phyloP scores from a whole-genome alignment of 2,888 invertebrate genomes.

The Tanypteryx hageni region DNA sequence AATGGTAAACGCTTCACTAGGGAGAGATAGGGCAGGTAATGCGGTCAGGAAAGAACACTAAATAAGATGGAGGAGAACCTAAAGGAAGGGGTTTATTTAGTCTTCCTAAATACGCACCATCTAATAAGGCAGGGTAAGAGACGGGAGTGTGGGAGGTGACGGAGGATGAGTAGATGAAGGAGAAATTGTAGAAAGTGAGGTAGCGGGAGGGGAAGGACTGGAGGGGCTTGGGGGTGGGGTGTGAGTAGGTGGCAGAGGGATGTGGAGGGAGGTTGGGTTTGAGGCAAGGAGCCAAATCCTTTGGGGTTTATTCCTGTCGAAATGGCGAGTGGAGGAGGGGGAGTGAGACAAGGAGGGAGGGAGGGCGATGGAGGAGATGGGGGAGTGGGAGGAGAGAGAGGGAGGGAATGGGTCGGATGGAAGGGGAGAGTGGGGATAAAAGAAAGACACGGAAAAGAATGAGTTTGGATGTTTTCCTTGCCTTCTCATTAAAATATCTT shows the following conservation, averaged over 20 bases:
- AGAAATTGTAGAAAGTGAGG: constrained; percentile 2
- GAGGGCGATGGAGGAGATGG: neutral
- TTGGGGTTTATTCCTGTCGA: constrained; percentile 54
- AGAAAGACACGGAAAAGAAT: constrained; percentile 5
- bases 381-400: neutral
- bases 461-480: constrained; percentile 19
- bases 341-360: neutral
- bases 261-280: neutral
- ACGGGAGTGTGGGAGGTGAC: neutral
- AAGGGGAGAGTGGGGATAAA: neutral
- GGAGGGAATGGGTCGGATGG: neutral
- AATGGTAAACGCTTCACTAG: neutral
- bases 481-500: constrained; percentile 42
- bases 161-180: neutral
- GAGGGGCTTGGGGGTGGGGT: neutral
- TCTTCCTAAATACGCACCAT: neutral
- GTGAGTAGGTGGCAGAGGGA: neutral
- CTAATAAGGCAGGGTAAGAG: neutral
- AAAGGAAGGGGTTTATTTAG: neutral
- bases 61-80: neutral
- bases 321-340: neutral
- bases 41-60: neutral
- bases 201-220: neutral
- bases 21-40: neutral
- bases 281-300: constrained; percentile 35